These are phyloP conservation scores for Nomada flava DNA, from an alignment of 2,888 invertebrate genomes.

Conservation along the genomic window DNA sequence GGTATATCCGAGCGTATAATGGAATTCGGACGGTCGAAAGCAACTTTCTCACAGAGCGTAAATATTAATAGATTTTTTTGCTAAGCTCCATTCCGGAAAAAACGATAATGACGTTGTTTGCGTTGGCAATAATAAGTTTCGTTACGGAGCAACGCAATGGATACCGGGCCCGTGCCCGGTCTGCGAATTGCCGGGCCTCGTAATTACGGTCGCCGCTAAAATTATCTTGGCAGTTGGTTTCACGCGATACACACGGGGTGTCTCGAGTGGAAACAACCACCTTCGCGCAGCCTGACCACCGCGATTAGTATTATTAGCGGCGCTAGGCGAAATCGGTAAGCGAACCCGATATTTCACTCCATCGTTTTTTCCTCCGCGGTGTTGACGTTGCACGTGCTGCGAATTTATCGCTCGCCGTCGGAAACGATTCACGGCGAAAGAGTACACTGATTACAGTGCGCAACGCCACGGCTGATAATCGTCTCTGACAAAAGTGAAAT, in stretches of 20 bases:
- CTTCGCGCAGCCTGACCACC: background rate
- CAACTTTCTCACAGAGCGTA: slow-evolving; percentile 15
- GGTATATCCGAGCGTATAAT: background rate
- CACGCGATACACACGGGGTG: slow-evolving; percentile 51
- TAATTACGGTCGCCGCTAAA: slow-evolving; percentile 64
- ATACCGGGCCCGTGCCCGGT: slow-evolving; percentile 40
- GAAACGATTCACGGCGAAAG: background rate
- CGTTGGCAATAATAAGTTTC: slow-evolving; percentile 68
- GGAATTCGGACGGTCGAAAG: background rate
- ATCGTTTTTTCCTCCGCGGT: background rate
- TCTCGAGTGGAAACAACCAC: slow-evolving; percentile 44
- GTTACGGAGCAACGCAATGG: slow-evolving; percentile 4
- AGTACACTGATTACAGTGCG: slow-evolving; percentile 25
- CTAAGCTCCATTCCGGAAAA: slow-evolving; percentile 40
- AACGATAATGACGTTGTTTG: slow-evolving; percentile 70
- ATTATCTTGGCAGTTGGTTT: slow-evolving; percentile 52
- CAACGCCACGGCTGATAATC: slow-evolving; percentile 9
- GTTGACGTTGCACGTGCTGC: slow-evolving; percentile 9
- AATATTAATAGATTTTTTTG: slow-evolving; percentile 65
- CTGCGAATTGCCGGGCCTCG: slow-evolving; percentile 55
- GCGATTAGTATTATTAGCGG: slow-evolving; percentile 45
- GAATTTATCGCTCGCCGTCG: slow-evolving; percentile 36
- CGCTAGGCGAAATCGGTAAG: slow-evolving; percentile 31
- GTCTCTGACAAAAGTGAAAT: slow-evolving; percentile 38
- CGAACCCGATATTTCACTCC: background rate